Evolutionary conservation across 2,113 vertebrate genomes (phyloP).

Genomic region (Panthera uncia): DNA sequence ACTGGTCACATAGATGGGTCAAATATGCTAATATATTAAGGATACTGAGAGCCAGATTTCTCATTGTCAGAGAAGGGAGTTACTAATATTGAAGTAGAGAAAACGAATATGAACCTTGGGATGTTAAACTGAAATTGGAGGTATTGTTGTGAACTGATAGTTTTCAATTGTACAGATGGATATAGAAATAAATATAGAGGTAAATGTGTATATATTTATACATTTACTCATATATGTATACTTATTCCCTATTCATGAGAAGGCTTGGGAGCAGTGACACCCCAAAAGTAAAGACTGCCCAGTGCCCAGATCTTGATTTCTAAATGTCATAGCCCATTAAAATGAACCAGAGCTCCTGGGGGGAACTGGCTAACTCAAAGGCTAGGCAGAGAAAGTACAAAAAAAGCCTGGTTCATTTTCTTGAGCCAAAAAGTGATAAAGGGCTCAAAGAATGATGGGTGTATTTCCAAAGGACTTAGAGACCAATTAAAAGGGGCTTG

Average conservation of each 20-base stretch:
- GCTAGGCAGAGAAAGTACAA: neutral
- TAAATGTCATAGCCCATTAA: neutral
- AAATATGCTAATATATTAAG: neutral
- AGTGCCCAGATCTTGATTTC: neutral
- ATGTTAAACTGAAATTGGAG: neutral
- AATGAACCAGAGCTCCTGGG: neutral
- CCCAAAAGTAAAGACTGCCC: neutral
- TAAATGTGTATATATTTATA: neutral
- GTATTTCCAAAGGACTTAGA: neutral
- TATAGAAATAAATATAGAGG: neutral
- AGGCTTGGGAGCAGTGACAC: neutral
- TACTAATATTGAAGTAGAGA: neutral
- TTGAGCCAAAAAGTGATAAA: neutral
- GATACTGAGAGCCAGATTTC: neutral
- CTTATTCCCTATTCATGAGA: neutral
- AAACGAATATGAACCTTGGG: neutral
- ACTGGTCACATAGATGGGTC: neutral
- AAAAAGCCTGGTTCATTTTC: neutral
- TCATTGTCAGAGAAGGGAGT: neutral
- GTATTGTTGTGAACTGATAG: neutral
- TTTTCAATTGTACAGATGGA: neutral
- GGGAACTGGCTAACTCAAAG: neutral
- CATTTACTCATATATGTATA: neutral
- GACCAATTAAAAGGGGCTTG: neutral
- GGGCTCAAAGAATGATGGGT: neutral